These are phyloP conservation scores for Pristionchus japonicus DNA, from an alignment of 2,888 invertebrate species.

Conservation along the genomic window DNA sequence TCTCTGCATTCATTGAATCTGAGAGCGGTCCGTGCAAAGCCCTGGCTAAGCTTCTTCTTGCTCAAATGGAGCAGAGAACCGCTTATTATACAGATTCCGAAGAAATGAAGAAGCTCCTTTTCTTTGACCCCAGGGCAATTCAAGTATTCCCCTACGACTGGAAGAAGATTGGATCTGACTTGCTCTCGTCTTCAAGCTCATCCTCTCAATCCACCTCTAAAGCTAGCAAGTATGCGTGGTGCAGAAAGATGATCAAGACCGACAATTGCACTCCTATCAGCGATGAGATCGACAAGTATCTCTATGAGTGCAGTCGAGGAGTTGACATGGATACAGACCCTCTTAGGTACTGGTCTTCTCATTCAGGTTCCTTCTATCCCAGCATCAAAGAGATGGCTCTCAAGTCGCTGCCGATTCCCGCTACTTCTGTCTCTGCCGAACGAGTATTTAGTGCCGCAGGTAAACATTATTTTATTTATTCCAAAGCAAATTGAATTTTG, in stretches of 20 bases:
- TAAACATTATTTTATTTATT: not conserved
- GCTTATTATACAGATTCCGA: not conserved
- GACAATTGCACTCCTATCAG: not conserved
- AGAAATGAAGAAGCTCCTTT: not conserved
- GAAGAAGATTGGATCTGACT: not conserved
- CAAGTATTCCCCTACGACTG: not conserved
- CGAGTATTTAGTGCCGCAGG: conserved; percentile 9
- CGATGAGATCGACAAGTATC: not conserved
- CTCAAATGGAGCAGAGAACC: not conserved
- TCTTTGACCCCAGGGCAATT: not conserved
- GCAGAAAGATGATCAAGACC: not conserved
- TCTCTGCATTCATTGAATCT: not conserved
- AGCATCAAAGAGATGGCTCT: conserved; percentile 2
- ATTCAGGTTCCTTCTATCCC: not conserved
- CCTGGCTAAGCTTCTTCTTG: not conserved
- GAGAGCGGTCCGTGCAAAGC: not conserved
- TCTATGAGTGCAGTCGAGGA: not conserved
- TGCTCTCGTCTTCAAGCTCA: not conserved
- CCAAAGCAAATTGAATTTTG: not conserved
- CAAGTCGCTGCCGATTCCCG: conserved; percentile 1
- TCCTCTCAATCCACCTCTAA: not conserved
- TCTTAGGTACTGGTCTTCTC: not conserved
- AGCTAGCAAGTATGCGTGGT: not conserved
- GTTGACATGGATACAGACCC: not conserved
- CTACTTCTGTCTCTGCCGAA: conserved; percentile 3